Conservation (phyloP, 1,140 invertebrate genomes). For the Drosophila tani region DNA sequence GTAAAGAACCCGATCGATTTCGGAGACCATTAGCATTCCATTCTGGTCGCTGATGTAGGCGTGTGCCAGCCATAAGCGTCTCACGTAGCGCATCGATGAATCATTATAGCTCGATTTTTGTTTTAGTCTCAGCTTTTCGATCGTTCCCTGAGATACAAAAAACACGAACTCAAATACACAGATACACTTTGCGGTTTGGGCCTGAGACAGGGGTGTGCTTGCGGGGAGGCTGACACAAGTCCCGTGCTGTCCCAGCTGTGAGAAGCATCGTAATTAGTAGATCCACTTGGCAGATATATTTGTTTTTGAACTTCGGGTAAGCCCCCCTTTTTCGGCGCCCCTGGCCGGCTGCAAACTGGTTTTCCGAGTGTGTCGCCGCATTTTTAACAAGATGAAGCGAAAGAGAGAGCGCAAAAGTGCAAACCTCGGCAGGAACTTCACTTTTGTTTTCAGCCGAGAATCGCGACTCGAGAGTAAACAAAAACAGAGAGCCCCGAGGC, state of each 20-base stretch:
- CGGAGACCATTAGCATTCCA: slow-evolving; percentile 50
- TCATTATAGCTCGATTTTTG: slow-evolving; percentile 58
- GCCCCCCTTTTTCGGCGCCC: slow-evolving; percentile 7
- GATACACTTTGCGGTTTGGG: slow-evolving; percentile 12
- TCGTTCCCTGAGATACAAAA: slow-evolving; percentile 48
- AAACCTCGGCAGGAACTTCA: slow-evolving; percentile 58
- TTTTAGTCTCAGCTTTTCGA: slow-evolving; percentile 37
- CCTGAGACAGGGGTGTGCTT: slow-evolving; percentile 4
- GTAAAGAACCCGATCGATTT: slow-evolving; percentile 33
- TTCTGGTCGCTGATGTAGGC: slow-evolving; percentile 39
- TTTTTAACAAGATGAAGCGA: slow-evolving; percentile 33
- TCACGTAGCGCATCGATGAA: slow-evolving; percentile 49
- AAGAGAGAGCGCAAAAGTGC: slow-evolving; percentile 29
- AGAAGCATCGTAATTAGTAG: slow-evolving; percentile 39
- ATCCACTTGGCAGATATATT: slow-evolving; percentile 29
- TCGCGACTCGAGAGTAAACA: slow-evolving; percentile 53
- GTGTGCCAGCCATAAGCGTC: slow-evolving; percentile 47
- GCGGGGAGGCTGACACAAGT: not conserved
- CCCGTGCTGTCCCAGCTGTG: slow-evolving; percentile 25
- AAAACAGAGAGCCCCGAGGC: slow-evolving; percentile 12
- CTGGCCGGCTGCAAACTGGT: slow-evolving; percentile 47
- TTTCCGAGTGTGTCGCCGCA: slow-evolving; percentile 30
- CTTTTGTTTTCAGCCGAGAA: slow-evolving; percentile 63
- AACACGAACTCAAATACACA: slow-evolving; percentile 26
- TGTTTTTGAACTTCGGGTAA: not conserved